Evolutionary conservation across 2,113 vertebrate species (phyloP), one percentile per base, ranked within the genome.

Genomic region (Theropithecus gelada): DNA sequence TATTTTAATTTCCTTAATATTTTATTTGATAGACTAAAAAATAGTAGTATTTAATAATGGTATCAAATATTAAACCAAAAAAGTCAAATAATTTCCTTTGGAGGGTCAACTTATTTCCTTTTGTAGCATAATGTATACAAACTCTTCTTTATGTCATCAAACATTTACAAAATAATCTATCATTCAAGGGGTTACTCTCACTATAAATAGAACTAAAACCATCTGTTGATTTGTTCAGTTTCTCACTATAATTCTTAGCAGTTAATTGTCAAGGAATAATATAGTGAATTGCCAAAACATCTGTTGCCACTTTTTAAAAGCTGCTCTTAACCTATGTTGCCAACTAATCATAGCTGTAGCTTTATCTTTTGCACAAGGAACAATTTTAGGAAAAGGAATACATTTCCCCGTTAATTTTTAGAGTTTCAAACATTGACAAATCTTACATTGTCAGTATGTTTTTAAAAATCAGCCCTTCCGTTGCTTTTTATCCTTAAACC

Each of bases 31-130:
- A 75, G 50, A 82, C 45, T 73, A 87, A 81, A 38, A 96, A 86
- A 43, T 30, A 84, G 32, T 55, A 45, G 18, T 73, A 55, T 90
- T 90, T 18, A 84, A 78, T 30, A 79, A n/a, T 52, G 35, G 4
- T 61, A 79, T 32, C 35, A 73, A 94, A 86, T 38, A 81, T 66
- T 79, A 94, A 94, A 55, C 30, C 20, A 61, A 80, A 76, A 81
- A 79, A 59, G 23, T 91, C 50, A 76, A 70, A 78, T 78, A 43
- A 72, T 92, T 83, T 92, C 30, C 30, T 92, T 94, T 83, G 78
- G 22, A 76, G 30, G 23, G 50, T 94, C 48, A 83, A 83, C 35
- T 94, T 76, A 50, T 35, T 66, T 91, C 20, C 40, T 76, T 78
- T 76, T 35, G 59, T 72, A 72, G 64, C 4, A 57, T 76, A 76